Base-by-base conservation (phyloP, 1,140 invertebrate species). In the Periplaneta americana region DNA sequence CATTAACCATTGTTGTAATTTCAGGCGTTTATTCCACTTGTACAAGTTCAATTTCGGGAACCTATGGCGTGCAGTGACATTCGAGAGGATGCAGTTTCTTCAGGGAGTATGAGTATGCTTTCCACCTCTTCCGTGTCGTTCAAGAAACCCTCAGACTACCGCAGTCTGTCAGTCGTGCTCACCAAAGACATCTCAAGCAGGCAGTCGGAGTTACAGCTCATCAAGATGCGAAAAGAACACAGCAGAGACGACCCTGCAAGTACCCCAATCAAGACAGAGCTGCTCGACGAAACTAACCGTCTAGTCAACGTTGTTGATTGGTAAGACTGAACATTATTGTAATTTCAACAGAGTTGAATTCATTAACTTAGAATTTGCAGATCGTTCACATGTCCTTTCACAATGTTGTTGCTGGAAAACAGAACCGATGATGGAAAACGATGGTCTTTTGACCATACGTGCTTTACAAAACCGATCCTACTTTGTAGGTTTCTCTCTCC, bases 131-230 rank as follows among this genome's bases (percentile, higher is more conserved):
- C 1, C 22, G 81, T 74, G 83, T 84, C 88, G 5, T 89, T 91
- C 82, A 89, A 88, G 83, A 86, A 89, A 28, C 90, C 92, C 0
- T 91, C 91, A 0, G 90, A 91, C 85, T 93, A 90, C 83, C 87
- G 89, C 22, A 87, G 88, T 82, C 88, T 90, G 85, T 90, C 91
- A 15, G 10, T 39, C 5, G 2, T 36, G n/a, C n/a, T n/a, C 11
- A 35, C 22, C 36, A 37, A 39, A 74, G 28, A 28, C 6, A 66
- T 11, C 22, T 66, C 28, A 28, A 28, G 22, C 22, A 66, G 28
- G 48, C n/a, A 66, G n/a, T 66, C 36, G 76, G 34, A 18, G 35
- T 28, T 11, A 78, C 34, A 34, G n/a, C 5, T 22, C 28, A 31
- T 22, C 4, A 81, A 17, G 10, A 32, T 13, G 32, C n/a, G 31